These are phyloP conservation scores for Drosophila recens DNA, from an alignment of 2,888 invertebrate genomes.

Conservation along the genomic window DNA sequence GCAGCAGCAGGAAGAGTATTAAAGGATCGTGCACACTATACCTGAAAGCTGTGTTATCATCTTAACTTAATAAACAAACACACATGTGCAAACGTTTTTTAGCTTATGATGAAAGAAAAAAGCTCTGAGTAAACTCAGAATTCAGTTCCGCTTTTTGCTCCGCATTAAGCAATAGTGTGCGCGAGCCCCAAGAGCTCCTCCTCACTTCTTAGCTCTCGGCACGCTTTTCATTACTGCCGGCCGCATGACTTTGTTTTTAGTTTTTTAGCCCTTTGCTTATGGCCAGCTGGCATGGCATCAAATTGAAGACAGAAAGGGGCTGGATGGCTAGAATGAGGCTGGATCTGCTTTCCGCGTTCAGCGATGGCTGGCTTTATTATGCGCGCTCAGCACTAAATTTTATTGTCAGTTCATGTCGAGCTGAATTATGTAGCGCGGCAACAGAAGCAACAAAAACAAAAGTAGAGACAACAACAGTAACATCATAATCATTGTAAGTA, in stretches of 20 bases:
- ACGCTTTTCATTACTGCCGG: constrained; percentile 78
- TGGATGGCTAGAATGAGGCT: constrained; percentile 19
- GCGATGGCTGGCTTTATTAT: constrained; percentile 79
- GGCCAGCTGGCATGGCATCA: constrained; percentile 59
- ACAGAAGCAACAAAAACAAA: constrained; percentile 33
- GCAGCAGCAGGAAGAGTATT: constrained; percentile 18
- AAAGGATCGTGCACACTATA: too few relatives aligned
- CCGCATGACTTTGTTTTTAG: constrained; percentile 78
- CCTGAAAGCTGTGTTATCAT: too few relatives aligned
- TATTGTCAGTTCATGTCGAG: constrained; percentile 85
- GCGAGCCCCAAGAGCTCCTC: constrained; percentile 11
- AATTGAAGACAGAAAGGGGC: constrained; percentile 35
- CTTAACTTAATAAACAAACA: too few relatives aligned
- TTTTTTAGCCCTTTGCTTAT: constrained; percentile 78
- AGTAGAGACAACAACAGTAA: constrained; percentile 17
- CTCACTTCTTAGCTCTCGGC: constrained; percentile 43
- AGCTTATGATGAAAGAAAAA: too few relatives aligned
- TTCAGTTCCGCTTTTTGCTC: too few relatives aligned
- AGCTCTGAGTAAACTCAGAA: too few relatives aligned
- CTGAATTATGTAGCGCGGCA: constrained; percentile 83
- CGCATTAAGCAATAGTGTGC: too few relatives aligned
- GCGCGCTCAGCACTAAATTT: constrained; percentile 85
- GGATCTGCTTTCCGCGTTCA: constrained; percentile 51
- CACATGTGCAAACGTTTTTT: too few relatives aligned
- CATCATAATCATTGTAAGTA: constrained; percentile 72